Base-by-base conservation (phyloP, 2,113 vertebrate species). In the Crotalus helleri region DNA sequence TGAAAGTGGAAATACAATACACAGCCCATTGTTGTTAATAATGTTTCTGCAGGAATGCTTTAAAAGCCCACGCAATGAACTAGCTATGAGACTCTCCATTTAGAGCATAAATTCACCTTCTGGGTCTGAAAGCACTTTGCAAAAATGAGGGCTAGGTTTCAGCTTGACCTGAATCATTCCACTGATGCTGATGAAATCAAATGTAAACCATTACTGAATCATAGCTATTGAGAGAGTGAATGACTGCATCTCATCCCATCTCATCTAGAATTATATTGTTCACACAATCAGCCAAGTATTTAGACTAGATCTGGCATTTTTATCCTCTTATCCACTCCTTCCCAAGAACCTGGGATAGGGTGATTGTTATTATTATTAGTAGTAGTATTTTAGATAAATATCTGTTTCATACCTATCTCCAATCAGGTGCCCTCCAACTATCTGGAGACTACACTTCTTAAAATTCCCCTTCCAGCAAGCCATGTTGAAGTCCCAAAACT, bases 151-250 rank as follows among this genome's bases (percentile, higher is more conserved):
- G 33, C 1, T 39, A 85, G 64, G 0, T 87, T 91, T 53, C 39
- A 64, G 74, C 64, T 85, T 95, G 91, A 59, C 81, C 55, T 58
- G 49, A 85, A 53, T 49, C 90, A 85, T 90, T 93, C 51, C 15
- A 33, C 88, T 51, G 33, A 85, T 87, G 69, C 92, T 93, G 93
- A 55, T 81, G 12, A 13, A 91, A 89, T 51, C 93, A 94, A 17
- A 93, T 85, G 26, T 93, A 58, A 92, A 15, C 1, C 85, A 90
- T 94, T 53, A 53, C 11, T 88, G 64, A 85, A 85, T 46, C 54
- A 59, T n/a, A 9, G 33, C n/a, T 24, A 9, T 24, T 69, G 17
- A 88, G 86, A 91, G 88, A 94, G 91, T 88, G 91, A 44, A 0
- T 58, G 2, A 81, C 15, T 94, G 26, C 0, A 23, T 19, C 39